Evolutionary conservation across 2,113 vertebrate species (phyloP), one percentile per base, ranked within the genome.

Genomic region (Barbus barbus): DNA sequence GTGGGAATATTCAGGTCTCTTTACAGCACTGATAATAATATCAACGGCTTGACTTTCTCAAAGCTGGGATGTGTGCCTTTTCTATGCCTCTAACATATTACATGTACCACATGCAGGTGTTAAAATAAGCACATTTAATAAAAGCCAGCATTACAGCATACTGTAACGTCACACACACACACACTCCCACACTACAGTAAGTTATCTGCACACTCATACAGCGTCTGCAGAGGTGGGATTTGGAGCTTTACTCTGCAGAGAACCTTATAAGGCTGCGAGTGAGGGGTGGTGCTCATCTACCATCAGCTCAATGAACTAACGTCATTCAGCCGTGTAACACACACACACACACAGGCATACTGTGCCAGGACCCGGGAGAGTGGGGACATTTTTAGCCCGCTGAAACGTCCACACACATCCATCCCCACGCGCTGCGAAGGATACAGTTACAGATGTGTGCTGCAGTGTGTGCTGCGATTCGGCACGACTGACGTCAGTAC

Each of bases 361-460:
- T 31, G 67, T 77, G 81, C 78, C 86, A 83, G 31, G 61, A 38
- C 28, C 74, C 3, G 36, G 56, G 58, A 51, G 72, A 77, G 72
- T 56, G 61, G 80, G 80, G 75, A 79, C 85, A 86, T 74, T 84
- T 86, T 88, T 83, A 89, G 89, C 81, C 31, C 28, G 24, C 33
- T 67, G 67, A 67, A 74, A 77, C 78, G 28, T 63, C 60, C 38
- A 48, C 69, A 81, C 82, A 81, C 58, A 31, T 63, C 36, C 9
- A 75, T 61, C 67, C 24, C n/a, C 67, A 33, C 18, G 38, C 78
- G 24, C 69, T 61, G 84, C 36, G 60, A 75, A 53, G 83, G 87
- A 87, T 88, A 86, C 38, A 18, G 79, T 88, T 87, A 90, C 85
- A 87, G 84, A 90, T 82, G 81, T 83, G 89, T 86, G 88, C 84